A percentile compares a stretch with the other conserved stretches of the same genome.
Conservation (phyloP, 2,797 vertebrate genomes). For the Hybognathus amarus region DNA sequence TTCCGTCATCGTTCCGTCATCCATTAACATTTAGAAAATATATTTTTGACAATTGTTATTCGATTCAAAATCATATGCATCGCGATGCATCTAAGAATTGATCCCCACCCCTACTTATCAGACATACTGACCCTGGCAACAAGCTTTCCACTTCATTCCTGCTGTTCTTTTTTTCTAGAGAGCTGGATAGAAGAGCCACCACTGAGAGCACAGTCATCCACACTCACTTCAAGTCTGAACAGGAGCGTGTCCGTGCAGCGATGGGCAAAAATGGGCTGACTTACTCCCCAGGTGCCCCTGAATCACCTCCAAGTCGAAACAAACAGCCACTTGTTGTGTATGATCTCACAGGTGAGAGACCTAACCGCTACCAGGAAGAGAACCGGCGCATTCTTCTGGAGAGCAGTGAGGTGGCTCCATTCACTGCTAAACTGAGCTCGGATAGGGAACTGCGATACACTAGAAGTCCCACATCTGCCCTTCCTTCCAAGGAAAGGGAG, state of each 20-base stretch:
- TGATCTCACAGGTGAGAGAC: slow-evolving; percentile 49
- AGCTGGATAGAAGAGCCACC: slow-evolving; percentile 82
- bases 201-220: slow-evolving; percentile 83
- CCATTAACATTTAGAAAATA: too few relatives aligned
- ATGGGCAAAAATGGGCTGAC: slow-evolving; percentile 66
- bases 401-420: slow-evolving; percentile 94
- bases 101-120: background rate
- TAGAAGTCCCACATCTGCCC: slow-evolving; percentile 76
- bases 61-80: too few relatives aligned
- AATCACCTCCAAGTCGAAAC: slow-evolving; percentile 58
- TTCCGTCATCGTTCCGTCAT: too few relatives aligned
- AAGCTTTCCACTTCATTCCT: slow-evolving; percentile 13
- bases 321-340: slow-evolving; percentile 84
- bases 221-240: slow-evolving; percentile 84
- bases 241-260: slow-evolving; percentile 70
- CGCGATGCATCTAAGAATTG: too few relatives aligned
- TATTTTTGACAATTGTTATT: too few relatives aligned
- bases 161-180: slow-evolving; percentile 69
- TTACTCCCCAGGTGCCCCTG: slow-evolving; percentile 74
- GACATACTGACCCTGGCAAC: background rate
- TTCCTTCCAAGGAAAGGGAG: slow-evolving; percentile 66
- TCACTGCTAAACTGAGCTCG: slow-evolving; percentile 89
- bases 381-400: slow-evolving; percentile 94
- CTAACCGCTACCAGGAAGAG: slow-evolving; percentile 85
- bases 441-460: slow-evolving; percentile 81